These are phyloP conservation scores for Coelopa frigida DNA, from an alignment of 1,140 invertebrate species.

Conservation along the genomic window DNA sequence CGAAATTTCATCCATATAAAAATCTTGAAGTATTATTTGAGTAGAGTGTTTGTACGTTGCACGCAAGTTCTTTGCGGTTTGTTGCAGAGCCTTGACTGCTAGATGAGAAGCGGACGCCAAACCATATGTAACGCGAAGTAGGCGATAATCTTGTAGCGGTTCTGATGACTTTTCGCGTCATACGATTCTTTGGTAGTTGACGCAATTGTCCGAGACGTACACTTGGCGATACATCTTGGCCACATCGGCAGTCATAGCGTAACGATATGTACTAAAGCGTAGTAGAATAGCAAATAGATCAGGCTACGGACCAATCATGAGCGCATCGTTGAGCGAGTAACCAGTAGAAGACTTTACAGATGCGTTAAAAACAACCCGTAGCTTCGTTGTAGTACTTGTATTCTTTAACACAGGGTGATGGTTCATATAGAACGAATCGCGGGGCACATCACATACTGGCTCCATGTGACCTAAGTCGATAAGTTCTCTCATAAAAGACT, in stretches of 20 bases:
- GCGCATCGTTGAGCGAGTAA: conserved; percentile 31
- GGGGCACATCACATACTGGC: neutral
- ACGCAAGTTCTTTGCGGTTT: no score
- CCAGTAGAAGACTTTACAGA: conserved; percentile 15
- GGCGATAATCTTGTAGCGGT: conserved; percentile 1
- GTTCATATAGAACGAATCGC: conserved; percentile 17
- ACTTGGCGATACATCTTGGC: conserved; percentile 8
- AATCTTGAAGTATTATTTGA: no score
- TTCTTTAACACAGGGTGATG: conserved; percentile 36
- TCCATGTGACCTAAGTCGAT: conserved; percentile 11
- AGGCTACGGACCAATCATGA: conserved; percentile 32
- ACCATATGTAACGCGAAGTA: conserved; percentile 5
- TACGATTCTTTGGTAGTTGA: neutral
- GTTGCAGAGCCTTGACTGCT: conserved; percentile 1
- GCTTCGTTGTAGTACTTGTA: conserved; percentile 27
- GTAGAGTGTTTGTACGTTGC: no score
- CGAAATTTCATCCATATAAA: no score
- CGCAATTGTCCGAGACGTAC: neutral
- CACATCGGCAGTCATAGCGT: conserved; percentile 8
- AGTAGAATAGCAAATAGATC: conserved; percentile 10
- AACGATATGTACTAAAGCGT: conserved; percentile 3
- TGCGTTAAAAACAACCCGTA: conserved; percentile 27
- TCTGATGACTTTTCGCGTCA: neutral
- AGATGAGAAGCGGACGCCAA: conserved; percentile 1
- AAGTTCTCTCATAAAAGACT: conserved; percentile 12